Evolutionary conservation across 2,113 vertebrate genomes (phyloP), one percentile per base, ranked within the genome.

Genomic region (Lepus americanus): DNA sequence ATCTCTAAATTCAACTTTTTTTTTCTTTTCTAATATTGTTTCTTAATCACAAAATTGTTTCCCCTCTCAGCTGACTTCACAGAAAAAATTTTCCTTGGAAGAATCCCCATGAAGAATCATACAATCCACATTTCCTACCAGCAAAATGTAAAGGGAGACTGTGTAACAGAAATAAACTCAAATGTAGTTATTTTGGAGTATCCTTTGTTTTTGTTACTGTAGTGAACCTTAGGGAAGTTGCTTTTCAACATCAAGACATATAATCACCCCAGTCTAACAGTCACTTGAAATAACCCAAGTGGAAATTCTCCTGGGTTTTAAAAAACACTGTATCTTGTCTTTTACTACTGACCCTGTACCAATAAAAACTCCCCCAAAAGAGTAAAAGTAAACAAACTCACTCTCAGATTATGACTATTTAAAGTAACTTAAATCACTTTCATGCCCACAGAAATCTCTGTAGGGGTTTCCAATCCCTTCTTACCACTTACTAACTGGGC

Each of bases 381-480:
- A 91, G 33, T 93, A 89, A 94, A 92, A 96, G 83, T 74, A 94
- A 90, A 64, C 82, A 86, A 90, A 89, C 63, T 81, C 67, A 89
- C 63, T 81, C 67, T 88, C 72, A 82, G 67, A 96, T 86, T 77
- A 78, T 27, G 78, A 76, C 70, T 64, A 66, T 92, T 90, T 95
- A 39, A 88, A 96, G 9, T 59, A 94, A 96, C 87, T 91, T 95
- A 94, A 97, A 77, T 83, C 91, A 96, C 73, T 96, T 97, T 88
- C 77, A 96, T 55, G 7, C 8, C 29, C 76, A 85, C 27, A 87
- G 72, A 91, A 94, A 95, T 87, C 55, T 79, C 59, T 49, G 17
- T 36, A 87, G 51, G n/a, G 27, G 74, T 53, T 96, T 51, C 44
- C 16, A 95, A 92, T 92, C 66, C 72, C 77, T 95, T 92, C 80